Evolutionary conservation across 2,113 vertebrate genomes (phyloP).

Genomic region (Chiloscyllium plagiosum): DNA sequence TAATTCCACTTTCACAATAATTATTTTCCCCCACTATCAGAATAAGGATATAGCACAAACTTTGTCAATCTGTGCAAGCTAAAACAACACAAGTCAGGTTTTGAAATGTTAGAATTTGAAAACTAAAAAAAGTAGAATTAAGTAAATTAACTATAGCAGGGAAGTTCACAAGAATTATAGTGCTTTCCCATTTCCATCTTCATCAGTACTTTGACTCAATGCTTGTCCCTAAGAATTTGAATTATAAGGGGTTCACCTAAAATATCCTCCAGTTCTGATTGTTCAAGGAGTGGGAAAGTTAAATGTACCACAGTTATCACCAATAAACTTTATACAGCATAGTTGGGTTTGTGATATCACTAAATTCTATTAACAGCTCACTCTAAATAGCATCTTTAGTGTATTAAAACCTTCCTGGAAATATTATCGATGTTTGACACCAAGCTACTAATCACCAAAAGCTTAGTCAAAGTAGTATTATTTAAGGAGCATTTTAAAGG

Average conservation of each 20-base stretch:
- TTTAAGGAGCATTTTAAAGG: background rate
- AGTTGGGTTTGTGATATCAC: background rate
- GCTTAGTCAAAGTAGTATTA: background rate
- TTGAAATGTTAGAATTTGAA: background rate
- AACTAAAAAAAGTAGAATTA: background rate
- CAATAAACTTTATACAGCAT: background rate
- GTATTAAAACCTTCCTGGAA: background rate
- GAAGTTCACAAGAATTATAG: background rate
- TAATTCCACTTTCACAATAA: conserved; percentile 34
- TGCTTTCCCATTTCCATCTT: background rate
- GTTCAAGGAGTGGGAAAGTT: background rate
- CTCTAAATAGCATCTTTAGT: background rate
- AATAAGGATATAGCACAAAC: background rate
- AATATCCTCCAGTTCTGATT: background rate
- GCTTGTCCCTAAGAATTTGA: background rate
- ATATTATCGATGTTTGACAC: background rate
- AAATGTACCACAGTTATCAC: background rate
- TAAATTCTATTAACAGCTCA: background rate
- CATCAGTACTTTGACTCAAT: background rate
- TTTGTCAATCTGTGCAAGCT: background rate
- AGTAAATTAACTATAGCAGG: background rate
- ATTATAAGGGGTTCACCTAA: background rate
- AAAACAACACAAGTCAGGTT: conserved; percentile 22
- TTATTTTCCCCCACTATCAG: conserved; percentile 3
- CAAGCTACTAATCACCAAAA: background rate